These are phyloP conservation scores for Spinus pinus DNA, from an alignment of 2,797 vertebrate genomes.

Conservation along the genomic window DNA sequence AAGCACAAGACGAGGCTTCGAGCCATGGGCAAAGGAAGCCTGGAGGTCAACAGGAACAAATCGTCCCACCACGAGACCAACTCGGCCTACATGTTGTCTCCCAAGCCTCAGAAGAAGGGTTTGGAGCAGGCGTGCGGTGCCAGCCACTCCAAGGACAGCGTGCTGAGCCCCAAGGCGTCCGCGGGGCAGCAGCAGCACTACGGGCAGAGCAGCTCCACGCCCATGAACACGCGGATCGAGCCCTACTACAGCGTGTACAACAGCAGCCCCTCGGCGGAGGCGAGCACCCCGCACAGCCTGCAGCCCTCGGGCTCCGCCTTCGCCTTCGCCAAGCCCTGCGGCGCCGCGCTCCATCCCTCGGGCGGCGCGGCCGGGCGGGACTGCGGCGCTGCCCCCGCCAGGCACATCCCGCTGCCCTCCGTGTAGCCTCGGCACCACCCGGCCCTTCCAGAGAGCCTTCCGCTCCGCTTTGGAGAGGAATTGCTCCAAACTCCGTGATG, in stretches of 20 bases:
- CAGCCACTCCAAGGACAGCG: conserved; percentile 88
- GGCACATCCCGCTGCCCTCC: conserved; percentile 90
- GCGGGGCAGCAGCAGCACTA: conserved; percentile 81
- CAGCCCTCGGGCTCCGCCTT: conserved; percentile 84
- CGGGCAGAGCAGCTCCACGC: conserved; percentile 90
- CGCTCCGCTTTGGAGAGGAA: neutral
- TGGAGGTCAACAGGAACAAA: conserved; percentile 95
- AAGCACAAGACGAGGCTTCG: conserved; percentile 91
- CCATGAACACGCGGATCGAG: conserved; percentile 94
- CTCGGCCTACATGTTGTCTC: conserved; percentile 92
- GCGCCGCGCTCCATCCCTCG: conserved; percentile 89
- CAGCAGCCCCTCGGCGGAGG: conserved; percentile 86
- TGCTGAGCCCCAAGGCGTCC: conserved; percentile 83
- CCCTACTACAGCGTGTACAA: conserved; percentile 97
- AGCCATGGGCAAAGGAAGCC: conserved; percentile 90
- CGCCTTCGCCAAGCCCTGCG: conserved; percentile 86
- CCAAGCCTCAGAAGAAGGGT: conserved; percentile 89
- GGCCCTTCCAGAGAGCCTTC: neutral
- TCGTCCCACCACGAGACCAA: conserved; percentile 98
- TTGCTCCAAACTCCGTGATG: neutral
- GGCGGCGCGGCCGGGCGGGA: neutral
- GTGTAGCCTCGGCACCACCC: conserved; percentile 66
- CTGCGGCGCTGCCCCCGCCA: conserved; percentile 79
- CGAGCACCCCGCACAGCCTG: conserved; percentile 83
- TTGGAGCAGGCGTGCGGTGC: conserved; percentile 92